A percentile compares a stretch with the other conserved stretches of the same genome.
Conservation (phyloP, 2,113 vertebrate genomes). For the Motacilla tschutschensis region DNA sequence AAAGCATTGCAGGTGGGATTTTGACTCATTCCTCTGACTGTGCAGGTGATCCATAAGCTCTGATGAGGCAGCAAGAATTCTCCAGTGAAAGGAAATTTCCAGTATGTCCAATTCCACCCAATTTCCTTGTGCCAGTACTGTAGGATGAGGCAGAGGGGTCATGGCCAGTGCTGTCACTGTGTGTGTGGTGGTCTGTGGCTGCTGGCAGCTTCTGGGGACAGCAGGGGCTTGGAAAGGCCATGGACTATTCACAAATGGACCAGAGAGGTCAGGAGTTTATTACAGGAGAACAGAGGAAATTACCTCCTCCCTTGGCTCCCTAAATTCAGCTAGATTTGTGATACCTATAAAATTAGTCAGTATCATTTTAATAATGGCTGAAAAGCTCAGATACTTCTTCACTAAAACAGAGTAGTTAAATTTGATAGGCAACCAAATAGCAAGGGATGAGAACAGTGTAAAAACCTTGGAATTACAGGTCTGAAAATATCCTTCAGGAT, state of each 20-base stretch:
- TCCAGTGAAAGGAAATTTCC: not conserved
- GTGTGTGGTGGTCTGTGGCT: not conserved
- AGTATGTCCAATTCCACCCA: not conserved
- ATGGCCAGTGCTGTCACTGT: not conserved
- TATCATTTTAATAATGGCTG: not conserved
- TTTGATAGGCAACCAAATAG: not conserved
- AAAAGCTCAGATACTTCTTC: not conserved
- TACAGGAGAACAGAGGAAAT: not conserved
- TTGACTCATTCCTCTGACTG: not conserved
- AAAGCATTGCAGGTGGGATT: not conserved
- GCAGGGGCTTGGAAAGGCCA: not conserved
- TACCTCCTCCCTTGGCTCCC: not conserved
- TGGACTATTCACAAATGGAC: not conserved
- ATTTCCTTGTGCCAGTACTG: not conserved
- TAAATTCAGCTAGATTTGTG: not conserved
- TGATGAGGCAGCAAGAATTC: not conserved
- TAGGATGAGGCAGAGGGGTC: not conserved
- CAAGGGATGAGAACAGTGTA: not conserved
- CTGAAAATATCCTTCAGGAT: not conserved
- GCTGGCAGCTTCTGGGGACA: not conserved
- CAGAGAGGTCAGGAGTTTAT: not conserved
- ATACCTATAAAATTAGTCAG: not conserved
- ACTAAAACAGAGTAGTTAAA: not conserved
- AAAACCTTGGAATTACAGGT: not conserved
- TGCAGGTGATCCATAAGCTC: not conserved